Base-by-base conservation (phyloP, 2,797 vertebrate genomes). In the Acanthurus lineatus region DNA sequence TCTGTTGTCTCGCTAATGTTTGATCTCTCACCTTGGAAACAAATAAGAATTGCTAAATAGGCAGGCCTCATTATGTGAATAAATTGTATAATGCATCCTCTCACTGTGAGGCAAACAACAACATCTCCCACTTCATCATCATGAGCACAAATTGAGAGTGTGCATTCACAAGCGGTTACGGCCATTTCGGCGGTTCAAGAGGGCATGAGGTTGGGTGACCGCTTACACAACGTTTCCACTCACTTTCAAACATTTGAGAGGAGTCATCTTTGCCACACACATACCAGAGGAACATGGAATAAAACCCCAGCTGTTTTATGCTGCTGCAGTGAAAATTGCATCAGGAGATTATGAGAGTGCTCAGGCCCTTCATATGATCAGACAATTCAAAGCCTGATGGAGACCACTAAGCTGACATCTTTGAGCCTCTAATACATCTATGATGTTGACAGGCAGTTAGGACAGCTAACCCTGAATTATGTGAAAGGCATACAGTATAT, bases 351-450 rank as follows among this genome's bases (percentile, higher is more conserved):
- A 92, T 77, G 72, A 66, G 69, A 79, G 69, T 72, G 80, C 77
- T 85, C 76, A 76, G 83, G 84, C 81, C 81, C 84, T 89, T 87
- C 83, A 87, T 69, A 85, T 80, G 86, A 90, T 92, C 86, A 92
- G 92, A 92, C 88, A 86, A 89, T 88, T 89, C 82, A 85, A 88
- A 89, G 88, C 84, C 88, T 81, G 84, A 83, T 86, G 80, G 85
- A 88, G 86, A 83, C 79, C 73, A 73, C 81, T 92, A 94, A 93
- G 89, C 91, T 91, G 92, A 91, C 90, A 81, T 91, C 81, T 91
- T 88, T 84, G 83, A 92, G 89, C 86, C 73, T 89, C 88, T 91
- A 86, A 86, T 91, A 88, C 79, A 79, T 90, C 86, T 74, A 45
- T 76, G 86, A 87, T 89, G 86, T 83, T 92, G 89, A 92, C 89